Base-by-base conservation (phyloP, 2,113 vertebrate genomes). In the Triplophysa dalaica region DNA sequence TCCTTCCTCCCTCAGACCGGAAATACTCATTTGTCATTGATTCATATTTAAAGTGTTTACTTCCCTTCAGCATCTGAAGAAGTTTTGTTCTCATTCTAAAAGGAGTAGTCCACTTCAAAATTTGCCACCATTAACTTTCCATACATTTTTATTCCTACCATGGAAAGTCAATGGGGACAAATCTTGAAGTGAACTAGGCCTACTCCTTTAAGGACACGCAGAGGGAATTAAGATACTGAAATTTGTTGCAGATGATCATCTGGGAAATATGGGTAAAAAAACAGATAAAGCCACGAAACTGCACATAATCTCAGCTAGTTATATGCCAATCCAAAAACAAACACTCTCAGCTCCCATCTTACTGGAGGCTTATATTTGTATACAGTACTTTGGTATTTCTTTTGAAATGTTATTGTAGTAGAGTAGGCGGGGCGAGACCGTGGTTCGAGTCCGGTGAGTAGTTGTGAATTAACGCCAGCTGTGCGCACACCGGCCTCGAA, bases 21-120 rank as follows among this genome's bases (percentile, higher is more conserved):
- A 92, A 90, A 85, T 75, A 61, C 85, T 70, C 48, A 5, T 82
- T 88, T 91, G 85, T 89, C 87, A 87, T 85, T 76, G 81, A 79
- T 26, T 22, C 85, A 89, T 88, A 90, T 88, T 85, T 1, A 87
- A 80, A 72, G 14, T 84, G 85, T 88, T 89, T 89, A 85, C 83
- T 90, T 91, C 85, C 86, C 64, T 80, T 79, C 43, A 67, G 73
- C 38, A 24, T 76, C 74, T 48, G 54, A 43, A 38, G 65, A 65
- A 41, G 38, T 78, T 48, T 66, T 61, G 21, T 21, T 17, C 48
- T 29, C 38, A 16, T 64, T 70, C 52, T 73, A 7, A 29, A 81
- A 54, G 66, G 38, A 65, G 6, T 43, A 4, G 45, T 38, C 7
- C 0, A 38, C 33, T 33, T 38, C 33, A 38, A 38, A 38, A 7